Base-by-base conservation (phyloP, 2,113 vertebrate species). In the Pedetes capensis region DNA sequence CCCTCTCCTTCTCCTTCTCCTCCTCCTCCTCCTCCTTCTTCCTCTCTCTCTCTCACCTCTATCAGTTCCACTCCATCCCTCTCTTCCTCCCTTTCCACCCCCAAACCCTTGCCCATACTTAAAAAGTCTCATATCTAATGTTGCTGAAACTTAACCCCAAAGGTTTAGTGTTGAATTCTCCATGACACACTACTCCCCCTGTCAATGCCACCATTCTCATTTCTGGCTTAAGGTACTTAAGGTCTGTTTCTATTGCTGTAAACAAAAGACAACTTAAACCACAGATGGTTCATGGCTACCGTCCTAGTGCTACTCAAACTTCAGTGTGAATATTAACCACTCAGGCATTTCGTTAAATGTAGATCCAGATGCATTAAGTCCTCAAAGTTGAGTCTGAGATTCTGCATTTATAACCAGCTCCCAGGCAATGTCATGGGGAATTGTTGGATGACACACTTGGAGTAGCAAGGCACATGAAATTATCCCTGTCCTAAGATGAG, bases 1-100 rank as follows among this genome's bases (percentile, higher is more conserved):
- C n/a, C n/a, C n/a, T n/a, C n/a, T n/a, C n/a, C n/a, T 0, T 53
- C 4, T 3, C 3, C 8, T 0, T 12, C 5, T 32, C 32, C 63
- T 79, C 18, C 25, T 25, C 47, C 1, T 44, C 34, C 17, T 17
- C 47, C 78, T 8, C 39, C 61, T 1, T 32, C 44, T 64, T 3
- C 17, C 7, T 11, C n/a, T 29, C 44, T 32, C 39, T 23, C 12
- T 69, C n/a, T 55, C 29, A 14, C n/a, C n/a, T n/a, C n/a, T n/a
- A n/a, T n/a, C n/a, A n/a, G n/a, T n/a, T n/a, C n/a, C n/a, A n/a
- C n/a, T n/a, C n/a, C n/a, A n/a, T n/a, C 63, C 44, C 14, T 25
- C 29, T 51, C 1, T 57, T 39, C 13, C 0, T 69, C 9, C 3
- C 9, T 3, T 0, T 11, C 2, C n/a, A n/a, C n/a, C n/a, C n/a